Evolutionary conservation across 1,140 invertebrate genomes (phyloP), one percentile per base, ranked within the genome.

Genomic region (Formica exsecta): DNA sequence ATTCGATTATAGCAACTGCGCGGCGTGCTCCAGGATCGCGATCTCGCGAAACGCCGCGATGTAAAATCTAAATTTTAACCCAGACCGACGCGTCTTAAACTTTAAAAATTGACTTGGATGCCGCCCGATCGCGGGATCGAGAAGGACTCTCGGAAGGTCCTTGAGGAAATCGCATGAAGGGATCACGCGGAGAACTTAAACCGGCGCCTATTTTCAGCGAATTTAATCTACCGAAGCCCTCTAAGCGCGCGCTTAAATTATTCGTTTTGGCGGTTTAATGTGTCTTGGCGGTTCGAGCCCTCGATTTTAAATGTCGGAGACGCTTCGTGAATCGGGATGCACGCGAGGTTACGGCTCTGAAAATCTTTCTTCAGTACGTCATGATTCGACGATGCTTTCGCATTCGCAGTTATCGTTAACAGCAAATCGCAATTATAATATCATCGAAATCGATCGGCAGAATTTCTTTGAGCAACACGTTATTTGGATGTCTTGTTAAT

Each of bases 81-180:
- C 68, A 73, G 64, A 70, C 36, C 36, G 29, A 48, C 38, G 57
- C 29, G 11, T 41, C 57, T 65, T 84, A 64, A 4, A 80, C 32
- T 51, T 68, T 79, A 68, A 68, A 80, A 70, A 80, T 80, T 80
- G 77, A 80, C 77, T 80, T 68, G 51, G 22, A 80, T 80, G 36
- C 36, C 66, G 38, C 57, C 48, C 68, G 54, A 61, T 25, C 54
- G 29, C 79, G 38, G 4, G 13, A 61, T 61, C 38, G n/a, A 71
- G 48, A 54, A 16, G 54, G 32, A 7, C 19, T 54, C 38, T 59
- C 8, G 41, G 71, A 59, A 74, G 16, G 25, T 41, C 19, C 19
- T 64, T 22, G 25, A 44, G 29, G 41, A 25, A 77, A 77, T 65
- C 19, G 19, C 19, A 25, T 32, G 25, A 65, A 9, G 16, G 19